Base-by-base conservation (phyloP, 2,113 vertebrate genomes). In the Malurus alboscapulatus region DNA sequence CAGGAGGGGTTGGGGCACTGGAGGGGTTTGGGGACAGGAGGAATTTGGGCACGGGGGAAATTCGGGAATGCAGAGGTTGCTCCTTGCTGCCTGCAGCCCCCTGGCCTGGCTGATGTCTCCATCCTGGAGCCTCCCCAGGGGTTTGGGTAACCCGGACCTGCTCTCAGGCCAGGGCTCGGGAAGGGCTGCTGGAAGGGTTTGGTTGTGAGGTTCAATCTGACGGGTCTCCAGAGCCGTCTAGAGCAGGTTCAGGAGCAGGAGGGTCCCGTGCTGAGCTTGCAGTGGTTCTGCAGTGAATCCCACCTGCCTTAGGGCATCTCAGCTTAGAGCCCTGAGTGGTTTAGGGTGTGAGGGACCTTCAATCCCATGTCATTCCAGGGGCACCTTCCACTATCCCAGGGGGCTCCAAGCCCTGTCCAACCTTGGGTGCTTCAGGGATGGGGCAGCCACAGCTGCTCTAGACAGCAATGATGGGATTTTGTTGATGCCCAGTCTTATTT, bases 161-260 rank as follows among this genome's bases (percentile, higher is more conserved):
- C 34, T 1, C 2, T 27, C 17, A 7, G 80, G 40, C 27, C 3
- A 5, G 27, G 27, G 26, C 50, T 66, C 0, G 0, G 55, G 4
- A 44, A 10, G n/a, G 42, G 17, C 69, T 62, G 38, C 12, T 3
- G 3, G 20, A 2, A 48, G 47, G 4, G 74, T 45, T 36, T 2
- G 26, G 17, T 3, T n/a, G 40, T 4, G 22, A 4, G 27, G 92
- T 32, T 65, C 47, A 14, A 54, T 29, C 38, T 62, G 1, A 80
- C 73, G 61, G 50, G 30, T 3, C 3, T 8, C 8, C 14, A 29
- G 61, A 44, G 47, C 29, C 0, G 1, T 32, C 76, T 11, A 1
- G 15, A 74, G 66, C 53, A 27, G 55, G 6, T 38, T 79, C 26
- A 10, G 0, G 62, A 20, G 42, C 14, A 7, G 18, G 18, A 40